Evolutionary conservation across 2,797 vertebrate species (phyloP), one percentile per base, ranked within the genome.

Genomic region (Steatocranus sp.): DNA sequence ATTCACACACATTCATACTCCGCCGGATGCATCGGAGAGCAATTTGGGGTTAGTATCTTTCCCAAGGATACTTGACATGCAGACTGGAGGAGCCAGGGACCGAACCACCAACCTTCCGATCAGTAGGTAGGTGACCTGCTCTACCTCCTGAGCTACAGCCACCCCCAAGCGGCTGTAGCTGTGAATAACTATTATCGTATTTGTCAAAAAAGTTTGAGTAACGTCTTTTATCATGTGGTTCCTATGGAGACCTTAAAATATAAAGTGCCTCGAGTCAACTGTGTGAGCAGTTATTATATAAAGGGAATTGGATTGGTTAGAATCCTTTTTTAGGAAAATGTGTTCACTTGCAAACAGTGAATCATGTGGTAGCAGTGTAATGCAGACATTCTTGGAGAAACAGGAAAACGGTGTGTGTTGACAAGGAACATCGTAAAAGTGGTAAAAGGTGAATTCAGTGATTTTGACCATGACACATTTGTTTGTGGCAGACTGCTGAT

Each of bases 11-110:
- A 54, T 27, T 54, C 8, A 54, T 54, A 30, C 12, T 51, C 50
- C 0, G 14, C 17, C 0, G 2, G 53, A 54, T 56, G 53, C 53
- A 56, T 56, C 0, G 1, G 14, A 30, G 53, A 17, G 53, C 53
- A 54, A 54, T 14, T 1, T 54, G 8, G 53, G 53, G 53, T 30
- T 10, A 30, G 5, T 56, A 56, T 30, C 53, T 56, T 56, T 14
- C 53, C 8, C 8, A 30, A 56, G 25, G 53, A 56, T 56, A 17
- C 53, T 30, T 56, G 53, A 56, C 25, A 17, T 30, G 8, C 25
- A 30, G 53, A 54, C 25, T 54, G 14, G 14, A 30, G 53, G 53
- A 2, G 25, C 25, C 5, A 54, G 14, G 53, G 53, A 54, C 1
- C 1, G 1, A 54, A 54, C 53, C 25, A 30, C 25, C 14, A 56